Percentiles rank a stretch among this genome's conserved stretches.
Conservation (phyloP, 2,888 invertebrate genomes). For the Craniophora ligustri region DNA sequence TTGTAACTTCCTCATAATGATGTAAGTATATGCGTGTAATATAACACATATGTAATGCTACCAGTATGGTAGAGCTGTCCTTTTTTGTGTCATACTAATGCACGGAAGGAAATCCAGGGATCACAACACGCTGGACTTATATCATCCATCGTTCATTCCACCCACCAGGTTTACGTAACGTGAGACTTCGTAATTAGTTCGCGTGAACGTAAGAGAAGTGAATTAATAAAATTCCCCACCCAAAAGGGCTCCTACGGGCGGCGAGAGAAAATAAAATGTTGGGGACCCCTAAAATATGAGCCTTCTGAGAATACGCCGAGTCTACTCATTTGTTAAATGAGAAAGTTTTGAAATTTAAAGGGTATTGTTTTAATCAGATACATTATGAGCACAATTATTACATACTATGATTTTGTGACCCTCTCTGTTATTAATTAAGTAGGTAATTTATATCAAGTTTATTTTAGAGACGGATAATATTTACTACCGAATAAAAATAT, state of each 20-base stretch:
- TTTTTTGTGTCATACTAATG: neutral
- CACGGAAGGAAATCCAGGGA: conserved; percentile 3
- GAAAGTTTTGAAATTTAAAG: conserved; percentile 37
- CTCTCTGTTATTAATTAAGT: conserved; percentile 6
- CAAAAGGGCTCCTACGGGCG: conserved; percentile 26
- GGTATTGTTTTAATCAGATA: conserved; percentile 41
- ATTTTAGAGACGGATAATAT: too few species aligned
- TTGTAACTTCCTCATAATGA: neutral
- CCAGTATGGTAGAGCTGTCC: conserved; percentile 15
- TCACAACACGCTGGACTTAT: conserved; percentile 36
- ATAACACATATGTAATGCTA: neutral
- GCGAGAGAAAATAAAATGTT: conserved; percentile 47
- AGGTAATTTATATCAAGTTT: too few species aligned
- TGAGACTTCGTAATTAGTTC: conserved; percentile 62
- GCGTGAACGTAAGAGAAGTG: conserved; percentile 50
- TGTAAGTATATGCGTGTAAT: neutral
- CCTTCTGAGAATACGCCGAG: conserved; percentile 34
- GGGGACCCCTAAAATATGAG: conserved; percentile 42
- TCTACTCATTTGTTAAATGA: conserved; percentile 36
- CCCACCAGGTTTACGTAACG: conserved; percentile 49
- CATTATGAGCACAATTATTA: conserved; percentile 17
- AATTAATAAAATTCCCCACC: conserved; percentile 57
- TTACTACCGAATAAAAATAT: too few species aligned
- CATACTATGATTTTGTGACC: conserved; percentile 13
- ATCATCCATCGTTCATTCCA: conserved; percentile 42